Conservation (phyloP, 2,888 invertebrate species). For the Corbicula japonica region DNA sequence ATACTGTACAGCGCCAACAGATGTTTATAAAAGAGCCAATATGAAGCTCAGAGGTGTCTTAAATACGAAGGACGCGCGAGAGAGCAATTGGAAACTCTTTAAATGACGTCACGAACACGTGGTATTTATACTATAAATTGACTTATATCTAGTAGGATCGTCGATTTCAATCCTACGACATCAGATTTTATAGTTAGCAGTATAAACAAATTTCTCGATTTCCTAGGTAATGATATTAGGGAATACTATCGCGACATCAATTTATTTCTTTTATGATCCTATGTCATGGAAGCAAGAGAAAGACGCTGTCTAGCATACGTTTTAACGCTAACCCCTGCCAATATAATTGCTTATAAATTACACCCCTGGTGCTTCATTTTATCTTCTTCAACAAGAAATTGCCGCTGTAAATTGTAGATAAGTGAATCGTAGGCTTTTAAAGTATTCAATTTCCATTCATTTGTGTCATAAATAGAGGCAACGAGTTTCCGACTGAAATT, state of each 20-base stretch:
- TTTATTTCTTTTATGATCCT: constrained; percentile 11
- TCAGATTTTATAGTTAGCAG: background rate
- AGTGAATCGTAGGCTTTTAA: constrained; percentile 10
- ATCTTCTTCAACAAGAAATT: constrained; percentile 25
- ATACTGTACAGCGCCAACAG: background rate
- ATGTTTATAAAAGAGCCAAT: constrained; percentile 31
- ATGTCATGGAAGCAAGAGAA: background rate
- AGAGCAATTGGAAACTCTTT: constrained; percentile 18
- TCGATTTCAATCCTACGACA: constrained; percentile 3
- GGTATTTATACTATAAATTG: background rate
- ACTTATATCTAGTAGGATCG: constrained; percentile 17
- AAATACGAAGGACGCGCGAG: constrained; percentile 17
- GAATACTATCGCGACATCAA: background rate
- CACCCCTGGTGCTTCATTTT: constrained; percentile 23
- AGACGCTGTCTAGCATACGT: constrained; percentile 1
- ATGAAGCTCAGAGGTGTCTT: constrained; percentile 11
- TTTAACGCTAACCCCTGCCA: constrained; percentile 6
- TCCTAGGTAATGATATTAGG: constrained; percentile 15
- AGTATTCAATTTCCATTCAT: constrained; percentile 33
- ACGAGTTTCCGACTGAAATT: constrained; percentile 14
- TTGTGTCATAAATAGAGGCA: constrained; percentile 8
- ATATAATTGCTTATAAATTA: constrained; percentile 26
- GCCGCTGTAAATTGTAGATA: constrained; percentile 16
- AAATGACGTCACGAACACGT: constrained; percentile 28
- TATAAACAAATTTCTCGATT: background rate